Conservation (phyloP, 2,888 invertebrate species). For the Calliopum simillimum region DNA sequence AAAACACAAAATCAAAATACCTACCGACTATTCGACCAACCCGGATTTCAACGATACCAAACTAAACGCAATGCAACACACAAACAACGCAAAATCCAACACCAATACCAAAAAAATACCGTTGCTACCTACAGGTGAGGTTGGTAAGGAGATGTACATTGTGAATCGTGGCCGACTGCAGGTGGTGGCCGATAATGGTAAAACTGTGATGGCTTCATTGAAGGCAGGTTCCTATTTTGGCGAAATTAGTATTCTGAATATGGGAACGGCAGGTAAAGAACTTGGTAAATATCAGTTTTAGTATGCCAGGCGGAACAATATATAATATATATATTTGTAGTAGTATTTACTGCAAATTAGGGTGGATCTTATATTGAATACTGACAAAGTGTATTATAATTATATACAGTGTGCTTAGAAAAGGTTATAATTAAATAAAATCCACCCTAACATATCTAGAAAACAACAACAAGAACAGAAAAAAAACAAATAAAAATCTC, state of each 20-base stretch:
- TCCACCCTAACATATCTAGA: too few species aligned
- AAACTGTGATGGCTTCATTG: conserved; percentile 95
- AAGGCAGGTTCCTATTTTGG: conserved; percentile 99
- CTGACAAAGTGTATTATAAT: too few species aligned
- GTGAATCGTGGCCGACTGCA: conserved; percentile 95
- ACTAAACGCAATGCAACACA: background rate
- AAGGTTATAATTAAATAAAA: too few species aligned
- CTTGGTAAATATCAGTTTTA: conserved; percentile 89
- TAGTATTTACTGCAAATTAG: too few species aligned
- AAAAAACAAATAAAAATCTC: too few species aligned
- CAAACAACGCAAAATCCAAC: background rate
- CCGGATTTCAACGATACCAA: background rate
- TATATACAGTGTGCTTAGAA: too few species aligned
- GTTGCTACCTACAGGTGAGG: conserved; percentile 90
- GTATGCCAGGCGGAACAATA: conserved; percentile 67
- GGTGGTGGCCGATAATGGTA: conserved; percentile 95
- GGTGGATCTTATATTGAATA: too few species aligned
- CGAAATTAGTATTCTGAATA: conserved; percentile 99
- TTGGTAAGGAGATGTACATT: conserved; percentile 99
- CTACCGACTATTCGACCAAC: background rate
- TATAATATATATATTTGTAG: conserved; percentile 23
- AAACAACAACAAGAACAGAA: too few species aligned
- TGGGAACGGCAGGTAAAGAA: conserved; percentile 99
- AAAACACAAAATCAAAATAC: background rate
- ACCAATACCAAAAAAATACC: too few species aligned